Evolutionary conservation across 1,140 invertebrate genomes (phyloP).

Genomic region (Micrasema longulum): DNA sequence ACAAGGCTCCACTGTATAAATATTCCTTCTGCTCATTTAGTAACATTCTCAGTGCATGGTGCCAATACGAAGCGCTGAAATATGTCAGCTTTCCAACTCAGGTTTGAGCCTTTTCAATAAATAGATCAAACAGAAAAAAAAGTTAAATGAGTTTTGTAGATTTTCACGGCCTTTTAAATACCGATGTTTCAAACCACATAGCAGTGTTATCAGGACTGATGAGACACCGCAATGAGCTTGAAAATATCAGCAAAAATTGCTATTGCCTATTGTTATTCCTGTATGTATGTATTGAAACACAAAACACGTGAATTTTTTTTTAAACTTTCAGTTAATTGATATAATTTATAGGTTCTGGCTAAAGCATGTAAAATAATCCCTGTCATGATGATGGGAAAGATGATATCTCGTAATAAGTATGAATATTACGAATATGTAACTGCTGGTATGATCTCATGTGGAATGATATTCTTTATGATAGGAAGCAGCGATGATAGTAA

Average conservation of each 20-base stretch:
- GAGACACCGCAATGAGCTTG: too few species aligned
- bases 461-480: constrained; percentile 92
- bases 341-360: constrained; percentile 86
- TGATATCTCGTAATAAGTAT: constrained; percentile 90
- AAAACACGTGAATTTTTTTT: too few species aligned
- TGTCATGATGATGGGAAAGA: constrained; percentile 98
- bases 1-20: constrained; percentile 92
- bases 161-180: too few species aligned
- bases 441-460: constrained; percentile 89
- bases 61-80: constrained; percentile 98
- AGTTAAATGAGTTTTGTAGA: too few species aligned
- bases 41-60: constrained; percentile 99
- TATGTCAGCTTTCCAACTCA: constrained; percentile 98
- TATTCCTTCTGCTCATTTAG: constrained; percentile 97
- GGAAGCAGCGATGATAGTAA: constrained; percentile 72
- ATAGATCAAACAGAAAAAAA: too few species aligned
- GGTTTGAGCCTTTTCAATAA: constrained; percentile 68
- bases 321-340: too few species aligned
- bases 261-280: too few species aligned
- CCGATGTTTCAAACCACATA: too few species aligned
- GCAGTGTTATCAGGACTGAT: too few species aligned
- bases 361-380: constrained; percentile 96
- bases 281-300: too few species aligned
- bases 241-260: too few species aligned
- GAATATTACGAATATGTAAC: constrained; percentile 94